A percentile compares a stretch with the other conserved stretches of the same genome.
phyloP scores from a whole-genome alignment of 2,888 invertebrate genomes.

The Griposia aprilina region DNA sequence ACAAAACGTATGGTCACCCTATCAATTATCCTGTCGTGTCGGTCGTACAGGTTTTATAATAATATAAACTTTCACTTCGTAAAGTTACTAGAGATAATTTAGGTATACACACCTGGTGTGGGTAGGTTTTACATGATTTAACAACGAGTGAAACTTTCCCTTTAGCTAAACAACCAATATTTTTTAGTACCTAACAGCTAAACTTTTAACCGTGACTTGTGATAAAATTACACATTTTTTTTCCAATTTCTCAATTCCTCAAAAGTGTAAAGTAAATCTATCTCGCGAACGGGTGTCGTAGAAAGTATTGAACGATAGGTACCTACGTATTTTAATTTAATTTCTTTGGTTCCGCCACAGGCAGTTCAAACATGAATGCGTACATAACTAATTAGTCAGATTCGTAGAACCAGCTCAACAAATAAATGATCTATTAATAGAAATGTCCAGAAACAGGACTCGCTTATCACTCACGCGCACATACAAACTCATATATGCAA shows the following conservation, averaged over 20 bases:
- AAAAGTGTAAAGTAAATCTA: background rate
- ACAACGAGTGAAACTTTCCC: background rate
- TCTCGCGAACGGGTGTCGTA: background rate
- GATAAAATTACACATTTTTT: background rate
- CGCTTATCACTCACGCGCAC: slow-evolving; percentile 40
- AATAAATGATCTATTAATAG: slow-evolving; percentile 10
- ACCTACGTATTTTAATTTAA: slow-evolving; percentile 18
- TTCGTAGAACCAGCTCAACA: slow-evolving; percentile 21
- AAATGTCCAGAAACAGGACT: slow-evolving; percentile 28
- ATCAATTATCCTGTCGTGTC: slow-evolving; percentile 72
- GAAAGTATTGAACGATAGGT: background rate
- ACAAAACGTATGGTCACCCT: slow-evolving; percentile 68
- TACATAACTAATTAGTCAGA: slow-evolving; percentile 8
- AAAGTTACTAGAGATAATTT: background rate
- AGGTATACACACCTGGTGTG: no score
- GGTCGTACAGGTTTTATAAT: slow-evolving; percentile 37
- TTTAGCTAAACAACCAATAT: background rate
- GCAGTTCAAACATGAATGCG: background rate
- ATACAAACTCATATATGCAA: slow-evolving; percentile 11
- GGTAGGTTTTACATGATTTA: background rate
- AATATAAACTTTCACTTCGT: slow-evolving; percentile 51
- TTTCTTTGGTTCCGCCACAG: background rate
- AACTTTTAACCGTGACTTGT: background rate
- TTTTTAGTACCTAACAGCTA: background rate
- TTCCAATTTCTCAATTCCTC: background rate